These are phyloP conservation scores for Macquaria ambigua DNA, from an alignment of 2,113 vertebrate species.

Conservation along the genomic window DNA sequence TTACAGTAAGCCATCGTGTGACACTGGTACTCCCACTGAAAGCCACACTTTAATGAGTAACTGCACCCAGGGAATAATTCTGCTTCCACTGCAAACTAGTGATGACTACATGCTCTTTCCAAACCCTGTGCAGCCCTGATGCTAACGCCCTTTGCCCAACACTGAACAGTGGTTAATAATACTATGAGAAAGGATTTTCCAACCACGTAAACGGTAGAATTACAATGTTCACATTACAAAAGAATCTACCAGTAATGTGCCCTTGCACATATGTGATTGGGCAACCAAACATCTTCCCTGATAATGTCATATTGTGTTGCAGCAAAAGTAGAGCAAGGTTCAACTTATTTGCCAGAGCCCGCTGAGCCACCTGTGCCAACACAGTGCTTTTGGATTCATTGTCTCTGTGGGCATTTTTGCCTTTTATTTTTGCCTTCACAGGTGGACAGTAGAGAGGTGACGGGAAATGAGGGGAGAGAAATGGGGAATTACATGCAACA, in stretches of 20 bases:
- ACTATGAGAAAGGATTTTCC: too few relatives aligned
- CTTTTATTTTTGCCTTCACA: not conserved
- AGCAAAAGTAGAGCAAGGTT: not conserved
- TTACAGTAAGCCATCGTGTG: not conserved
- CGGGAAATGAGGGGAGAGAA: too few relatives aligned
- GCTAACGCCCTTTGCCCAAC: not conserved
- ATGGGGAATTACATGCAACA: too few relatives aligned
- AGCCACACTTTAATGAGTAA: not conserved
- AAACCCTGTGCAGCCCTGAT: not conserved
- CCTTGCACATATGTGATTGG: not conserved
- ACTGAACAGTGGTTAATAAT: too few relatives aligned
- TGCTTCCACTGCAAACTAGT: not conserved
- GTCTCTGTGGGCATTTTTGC: not conserved
- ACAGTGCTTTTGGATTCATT: not conserved
- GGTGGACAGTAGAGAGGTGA: not conserved
- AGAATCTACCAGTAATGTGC: not conserved
- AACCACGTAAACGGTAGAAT: too few relatives aligned
- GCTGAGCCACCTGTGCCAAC: not conserved
- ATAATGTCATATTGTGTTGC: not conserved
- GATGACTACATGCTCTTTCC: not conserved
- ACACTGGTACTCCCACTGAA: not conserved
- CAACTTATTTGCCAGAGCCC: not conserved
- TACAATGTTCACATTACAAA: not conserved
- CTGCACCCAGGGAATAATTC: not conserved
- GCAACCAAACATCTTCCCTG: not conserved